Percentiles rank a stretch among this genome's conserved stretches.
Conservation (phyloP, 2,113 vertebrate genomes). For the Seriola quinqueradiata region DNA sequence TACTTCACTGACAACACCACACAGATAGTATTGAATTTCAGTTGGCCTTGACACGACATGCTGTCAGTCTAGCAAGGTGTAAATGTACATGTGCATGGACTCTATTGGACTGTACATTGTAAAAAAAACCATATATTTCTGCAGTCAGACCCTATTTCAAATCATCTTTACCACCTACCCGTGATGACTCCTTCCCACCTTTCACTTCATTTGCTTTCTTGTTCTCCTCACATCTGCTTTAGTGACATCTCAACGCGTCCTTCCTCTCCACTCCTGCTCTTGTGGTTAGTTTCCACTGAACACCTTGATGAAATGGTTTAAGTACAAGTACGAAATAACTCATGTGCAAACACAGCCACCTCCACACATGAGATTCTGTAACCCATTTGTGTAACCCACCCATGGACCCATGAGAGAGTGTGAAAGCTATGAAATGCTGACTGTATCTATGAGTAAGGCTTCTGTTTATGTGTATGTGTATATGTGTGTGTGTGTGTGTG, state of each 20-base stretch:
- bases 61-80: background rate
- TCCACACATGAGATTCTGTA: constrained; percentile 8
- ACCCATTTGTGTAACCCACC: constrained; percentile 22
- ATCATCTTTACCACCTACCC: background rate
- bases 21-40: background rate
- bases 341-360: background rate
- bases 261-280: background rate
- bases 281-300: background rate
- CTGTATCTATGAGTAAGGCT: constrained; percentile 50
- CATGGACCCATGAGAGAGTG: constrained; percentile 26
- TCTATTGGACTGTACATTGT: background rate
- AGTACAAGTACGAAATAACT: background rate
- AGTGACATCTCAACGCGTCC: background rate
- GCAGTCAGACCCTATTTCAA: background rate
- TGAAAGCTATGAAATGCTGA: constrained; percentile 46
- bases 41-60: background rate
- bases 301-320: constrained; percentile 1
- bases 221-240: background rate
- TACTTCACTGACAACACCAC: background rate
- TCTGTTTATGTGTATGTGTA: constrained; percentile 20
- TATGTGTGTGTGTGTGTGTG: constrained; percentile 1
- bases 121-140: background rate
- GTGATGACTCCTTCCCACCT: background rate
- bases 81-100: background rate
- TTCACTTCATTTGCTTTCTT: background rate